Percentiles rank a stretch among this genome's conserved stretches.
phyloP scores from a whole-genome alignment of 2,797 vertebrate genomes.

The Platalea minor region DNA sequence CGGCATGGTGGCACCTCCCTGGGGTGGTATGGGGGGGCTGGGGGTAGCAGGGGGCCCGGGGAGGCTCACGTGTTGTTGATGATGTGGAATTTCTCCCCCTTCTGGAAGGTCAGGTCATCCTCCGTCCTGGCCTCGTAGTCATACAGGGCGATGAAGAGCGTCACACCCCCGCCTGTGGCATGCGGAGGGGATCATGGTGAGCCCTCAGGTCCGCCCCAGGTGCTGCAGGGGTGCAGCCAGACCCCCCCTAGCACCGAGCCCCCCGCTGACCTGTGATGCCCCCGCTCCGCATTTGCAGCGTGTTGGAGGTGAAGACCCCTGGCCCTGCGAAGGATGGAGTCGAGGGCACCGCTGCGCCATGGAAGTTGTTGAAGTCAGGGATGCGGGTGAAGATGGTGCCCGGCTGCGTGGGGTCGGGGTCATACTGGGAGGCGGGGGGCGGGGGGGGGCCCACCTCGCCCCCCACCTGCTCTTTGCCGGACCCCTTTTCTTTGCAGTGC shows the following conservation, averaged over 20 bases:
- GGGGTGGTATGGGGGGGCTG: too few relatives aligned
- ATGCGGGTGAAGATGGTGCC: constrained; percentile 67
- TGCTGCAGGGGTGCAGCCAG: background rate
- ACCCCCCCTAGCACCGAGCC: fast-evolving
- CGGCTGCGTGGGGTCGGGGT: constrained; percentile 65
- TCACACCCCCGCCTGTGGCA: constrained; percentile 84
- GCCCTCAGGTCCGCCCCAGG: fast-evolving
- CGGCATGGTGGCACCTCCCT: background rate
- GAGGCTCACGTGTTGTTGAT: constrained; percentile 93
- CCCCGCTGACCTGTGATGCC: constrained; percentile 48
- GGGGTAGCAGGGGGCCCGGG: fast-evolving
- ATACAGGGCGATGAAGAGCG: constrained; percentile 90
- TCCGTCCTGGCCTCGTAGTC: constrained; percentile 93
- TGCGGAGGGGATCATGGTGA: background rate
- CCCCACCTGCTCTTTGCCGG: constrained; percentile 19
- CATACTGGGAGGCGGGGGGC: constrained; percentile 35
- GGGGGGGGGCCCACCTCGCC: background rate
- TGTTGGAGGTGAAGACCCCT: background rate
- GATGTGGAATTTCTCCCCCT: constrained; percentile 97
- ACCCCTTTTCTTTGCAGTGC: constrained; percentile 89
- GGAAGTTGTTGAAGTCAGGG: constrained; percentile 81
- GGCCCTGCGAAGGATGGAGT: background rate
- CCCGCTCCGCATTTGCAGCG: constrained; percentile 46
- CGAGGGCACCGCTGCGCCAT: constrained; percentile 33
- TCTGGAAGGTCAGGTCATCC: constrained; percentile 91